Conservation (phyloP, 2,888 invertebrate species). For the Tinea pellionella region DNA sequence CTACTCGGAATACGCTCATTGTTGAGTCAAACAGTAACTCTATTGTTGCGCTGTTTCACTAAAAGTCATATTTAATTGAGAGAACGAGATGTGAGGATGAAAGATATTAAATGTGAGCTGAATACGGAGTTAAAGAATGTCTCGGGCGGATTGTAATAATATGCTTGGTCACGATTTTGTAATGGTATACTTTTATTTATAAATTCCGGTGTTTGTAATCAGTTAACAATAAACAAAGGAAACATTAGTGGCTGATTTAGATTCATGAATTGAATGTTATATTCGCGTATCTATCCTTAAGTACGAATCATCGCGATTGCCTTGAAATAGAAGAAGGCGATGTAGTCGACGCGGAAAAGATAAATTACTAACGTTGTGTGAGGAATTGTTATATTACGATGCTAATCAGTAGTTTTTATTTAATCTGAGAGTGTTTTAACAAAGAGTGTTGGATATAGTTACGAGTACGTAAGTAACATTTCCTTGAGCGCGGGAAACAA, state of each 20-base stretch:
- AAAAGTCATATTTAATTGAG: constrained; percentile 54
- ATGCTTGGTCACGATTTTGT: constrained; percentile 35
- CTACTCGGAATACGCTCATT: constrained; percentile 36
- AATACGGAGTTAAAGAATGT: background rate
- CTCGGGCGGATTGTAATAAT: constrained; percentile 25
- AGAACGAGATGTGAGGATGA: constrained; percentile 16
- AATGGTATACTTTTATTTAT: constrained; percentile 20
- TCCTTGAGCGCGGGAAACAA: constrained; percentile 47
- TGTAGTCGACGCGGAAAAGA: constrained; percentile 12
- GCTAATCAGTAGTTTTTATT: constrained; percentile 10
- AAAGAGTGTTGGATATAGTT: constrained; percentile 19
- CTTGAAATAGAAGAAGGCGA: background rate
- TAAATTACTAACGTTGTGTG: constrained; percentile 9
- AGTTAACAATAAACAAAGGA: constrained; percentile 4
- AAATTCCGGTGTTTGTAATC: constrained; percentile 1
- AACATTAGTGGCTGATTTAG: constrained; percentile 2
- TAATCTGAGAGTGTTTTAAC: constrained; percentile 14
- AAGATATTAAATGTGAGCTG: background rate
- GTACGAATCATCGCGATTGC: constrained; percentile 7
- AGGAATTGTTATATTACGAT: constrained; percentile 10
- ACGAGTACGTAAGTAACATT: constrained; percentile 27
- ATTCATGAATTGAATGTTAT: constrained; percentile 8
- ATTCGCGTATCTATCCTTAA: background rate
- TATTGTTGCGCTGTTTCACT: constrained; percentile 46
- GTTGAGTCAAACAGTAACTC: constrained; percentile 40